Base-by-base conservation (phyloP, 1,140 invertebrate genomes). In the Schlechtendalia chinensis region DNA sequence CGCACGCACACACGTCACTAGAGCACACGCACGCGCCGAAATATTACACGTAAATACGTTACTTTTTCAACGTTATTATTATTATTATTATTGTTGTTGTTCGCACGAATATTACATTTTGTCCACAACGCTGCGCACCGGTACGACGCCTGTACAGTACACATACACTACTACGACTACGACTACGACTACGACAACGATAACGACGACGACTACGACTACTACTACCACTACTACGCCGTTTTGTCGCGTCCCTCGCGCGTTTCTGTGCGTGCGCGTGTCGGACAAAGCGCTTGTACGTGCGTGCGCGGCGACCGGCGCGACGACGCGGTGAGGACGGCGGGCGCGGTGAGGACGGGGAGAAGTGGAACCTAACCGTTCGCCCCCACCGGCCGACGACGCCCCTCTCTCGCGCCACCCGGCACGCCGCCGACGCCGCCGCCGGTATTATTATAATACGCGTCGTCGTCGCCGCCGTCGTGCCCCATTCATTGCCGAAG, bases 401-500 rank as follows among this genome's bases (percentile, higher is more conserved):
- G 5, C 56, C 29, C 56, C 71, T 19, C 29, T 22, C 71, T 19
- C 12, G 54, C 27, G 14, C 24, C 56, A 59, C 59, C 74, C 29
- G 53, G 65, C 45, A 32, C 74, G n/a, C 54, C 72, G 50, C n/a
- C n/a, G n/a, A n/a, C n/a, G n/a, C n/a, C n/a, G n/a, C n/a, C n/a
- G n/a, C n/a, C n/a, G n/a, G n/a, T n/a, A n/a, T n/a, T n/a, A n/a
- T n/a, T n/a, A n/a, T n/a, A n/a, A n/a, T n/a, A n/a, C n/a, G n/a
- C n/a, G n/a, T n/a, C n/a, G n/a, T n/a, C n/a, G n/a, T n/a, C 74
- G n/a, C 54, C 72, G 19, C 14, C 65, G 67, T 32, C 53, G 81
- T 50, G n/a, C 45, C 67, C 81, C 67, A 67, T 71, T 69, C 71
- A 81, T 63, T 24, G 22, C 45, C n/a, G 27, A 69, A 47, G 67